Conservation (phyloP, 2,797 vertebrate genomes). For the Garrulus glandarius region DNA sequence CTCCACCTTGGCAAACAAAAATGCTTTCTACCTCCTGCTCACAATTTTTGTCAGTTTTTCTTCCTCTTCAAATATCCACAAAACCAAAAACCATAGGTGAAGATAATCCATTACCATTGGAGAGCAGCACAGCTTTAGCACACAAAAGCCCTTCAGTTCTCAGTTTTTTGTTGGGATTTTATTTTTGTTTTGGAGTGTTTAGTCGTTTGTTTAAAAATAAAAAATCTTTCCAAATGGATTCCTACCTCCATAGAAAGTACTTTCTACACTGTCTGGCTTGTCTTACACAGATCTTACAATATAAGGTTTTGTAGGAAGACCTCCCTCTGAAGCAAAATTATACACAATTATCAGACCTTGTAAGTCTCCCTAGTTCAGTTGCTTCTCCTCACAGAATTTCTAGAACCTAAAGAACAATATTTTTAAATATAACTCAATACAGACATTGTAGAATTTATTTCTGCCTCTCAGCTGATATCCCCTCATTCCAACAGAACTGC, state of each 20-base stretch:
- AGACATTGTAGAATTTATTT: not conserved
- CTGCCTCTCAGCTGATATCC: not conserved
- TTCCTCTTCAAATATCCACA: not conserved
- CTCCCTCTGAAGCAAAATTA: not conserved
- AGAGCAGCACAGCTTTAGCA: not conserved
- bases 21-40: not conserved
- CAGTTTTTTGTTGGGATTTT: not conserved
- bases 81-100: not conserved
- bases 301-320: not conserved
- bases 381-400: not conserved
- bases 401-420: not conserved
- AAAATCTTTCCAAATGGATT: not conserved
- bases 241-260: not conserved
- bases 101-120: not conserved
- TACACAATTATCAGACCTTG: not conserved
- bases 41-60: not conserved
- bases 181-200: rapidly evolving
- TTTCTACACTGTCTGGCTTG: not conserved
- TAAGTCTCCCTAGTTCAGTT: not conserved
- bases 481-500: not conserved
- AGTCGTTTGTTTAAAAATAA: rapidly evolving
- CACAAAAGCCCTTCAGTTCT: not conserved
- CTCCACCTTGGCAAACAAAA: not conserved
- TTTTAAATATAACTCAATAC: not conserved
- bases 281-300: not conserved